These are phyloP conservation scores for Stomatorhinus ivindoensis DNA, from an alignment of 2,113 vertebrate species.

Conservation along the genomic window DNA sequence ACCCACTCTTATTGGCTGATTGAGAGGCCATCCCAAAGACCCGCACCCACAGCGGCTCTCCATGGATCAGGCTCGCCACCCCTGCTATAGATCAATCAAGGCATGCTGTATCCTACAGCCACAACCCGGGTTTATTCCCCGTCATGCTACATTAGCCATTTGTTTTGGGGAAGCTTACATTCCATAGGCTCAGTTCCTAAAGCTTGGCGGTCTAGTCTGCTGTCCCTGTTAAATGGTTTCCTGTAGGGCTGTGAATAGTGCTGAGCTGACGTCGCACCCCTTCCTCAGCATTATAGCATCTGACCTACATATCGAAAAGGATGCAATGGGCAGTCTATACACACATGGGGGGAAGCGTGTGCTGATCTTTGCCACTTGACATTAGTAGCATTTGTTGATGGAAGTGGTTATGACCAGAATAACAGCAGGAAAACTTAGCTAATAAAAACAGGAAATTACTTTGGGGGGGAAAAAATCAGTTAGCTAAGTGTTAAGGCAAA, in stretches of 20 bases:
- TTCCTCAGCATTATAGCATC: not conserved
- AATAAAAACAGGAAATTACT: not conserved
- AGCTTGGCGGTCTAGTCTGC: not conserved
- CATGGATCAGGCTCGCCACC: too few species aligned
- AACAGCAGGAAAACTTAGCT: not conserved
- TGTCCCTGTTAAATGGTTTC: not conserved
- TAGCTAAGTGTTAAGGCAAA: not conserved
- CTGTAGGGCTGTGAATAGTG: not conserved
- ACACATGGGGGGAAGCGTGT: not conserved
- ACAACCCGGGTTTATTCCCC: not conserved
- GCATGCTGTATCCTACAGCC: not conserved
- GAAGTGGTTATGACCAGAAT: not conserved
- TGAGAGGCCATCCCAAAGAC: too few species aligned
- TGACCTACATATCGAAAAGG: not conserved
- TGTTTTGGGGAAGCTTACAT: not conserved
- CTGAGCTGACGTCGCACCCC: not conserved
- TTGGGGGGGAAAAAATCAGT: not conserved
- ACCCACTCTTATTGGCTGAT: too few species aligned
- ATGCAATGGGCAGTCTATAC: not conserved
- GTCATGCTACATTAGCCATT: not conserved
- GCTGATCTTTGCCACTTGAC: not conserved
- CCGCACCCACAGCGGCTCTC: too few species aligned
- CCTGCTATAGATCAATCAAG: not conserved
- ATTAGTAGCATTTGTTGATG: not conserved
- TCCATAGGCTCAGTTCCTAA: not conserved